Base-by-base conservation (phyloP, 2,113 vertebrate genomes). In the Ploceus nigricollis region DNA sequence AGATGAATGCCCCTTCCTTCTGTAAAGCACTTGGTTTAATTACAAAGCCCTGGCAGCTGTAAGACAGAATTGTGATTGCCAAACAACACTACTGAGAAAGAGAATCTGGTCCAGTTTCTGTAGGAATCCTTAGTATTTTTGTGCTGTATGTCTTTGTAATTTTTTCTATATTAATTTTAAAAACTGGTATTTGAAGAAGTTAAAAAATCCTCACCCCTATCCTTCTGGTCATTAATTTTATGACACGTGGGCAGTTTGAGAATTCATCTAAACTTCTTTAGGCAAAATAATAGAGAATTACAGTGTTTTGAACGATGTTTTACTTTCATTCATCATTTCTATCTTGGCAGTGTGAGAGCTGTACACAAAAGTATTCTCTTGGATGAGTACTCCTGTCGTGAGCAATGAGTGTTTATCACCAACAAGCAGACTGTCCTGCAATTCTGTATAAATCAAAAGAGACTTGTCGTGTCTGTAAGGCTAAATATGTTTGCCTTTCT, bases 371-470 rank as follows among this genome's bases (percentile, higher is more conserved):
- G 1, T 33, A 40, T 95, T 77, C 94, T 87, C 48, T 58, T 73
- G 42, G 12, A 50, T 73, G 44, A 8, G 14, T 85, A 25, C 24
- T 87, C 66, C 51, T 84, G 81, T 78, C 22, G 40, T 50, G 54
- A 71, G 24, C 70, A 96, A 42, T 86, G 11, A 96, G 15, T 56
- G 10, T 82, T 93, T 54, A 40, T 61, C 40, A 79, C 10, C 20
- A 68, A 22, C 13, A 82, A 78, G 10, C 13, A 70, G 15, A 23
- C 15, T 83, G 18, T 78, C 56, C 64, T 79, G 44, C 45, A 71
- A 54, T 80, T 58, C 37, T 75, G n/a, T 56, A 20, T 87, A 77
- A 83, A 79, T 87, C 70, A 31, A 50, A 85, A 90, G 47, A 85
- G 23, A 37, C 40, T 76, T 33, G 14, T 65, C 0, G 3, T 56